A percentile compares a stretch with the other conserved stretches of the same genome.
Evolutionary conservation across 2,888 invertebrate species (phyloP).

Genomic region (Pasiphila rectangulata): DNA sequence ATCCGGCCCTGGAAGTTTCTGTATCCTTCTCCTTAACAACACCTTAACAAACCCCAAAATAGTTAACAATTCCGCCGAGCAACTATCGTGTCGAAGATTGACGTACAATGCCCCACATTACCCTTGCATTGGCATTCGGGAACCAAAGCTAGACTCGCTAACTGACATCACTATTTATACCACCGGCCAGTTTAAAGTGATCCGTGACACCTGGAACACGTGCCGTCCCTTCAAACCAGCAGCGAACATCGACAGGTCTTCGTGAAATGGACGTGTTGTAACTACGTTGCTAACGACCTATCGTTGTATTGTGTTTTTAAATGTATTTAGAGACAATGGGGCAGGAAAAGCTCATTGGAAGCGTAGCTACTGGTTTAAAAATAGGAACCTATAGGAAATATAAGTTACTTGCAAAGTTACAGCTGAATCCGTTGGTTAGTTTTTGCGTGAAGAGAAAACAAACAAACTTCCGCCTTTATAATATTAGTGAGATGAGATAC

Average conservation of each 20-base stretch:
- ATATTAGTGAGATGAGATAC: too few species aligned
- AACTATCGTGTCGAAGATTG: constrained; percentile 49
- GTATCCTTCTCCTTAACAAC: too few species aligned
- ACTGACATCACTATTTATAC: constrained; percentile 74
- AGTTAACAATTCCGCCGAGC: constrained; percentile 22
- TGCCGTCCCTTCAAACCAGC: constrained; percentile 28
- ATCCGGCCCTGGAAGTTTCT: too few species aligned
- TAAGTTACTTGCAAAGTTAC: too few species aligned
- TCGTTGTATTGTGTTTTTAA: constrained; percentile 53
- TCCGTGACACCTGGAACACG: constrained; percentile 48
- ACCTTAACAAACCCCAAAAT: neutral
- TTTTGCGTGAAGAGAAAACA: too few species aligned
- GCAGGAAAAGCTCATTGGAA: too few species aligned
- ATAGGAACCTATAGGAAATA: too few species aligned
- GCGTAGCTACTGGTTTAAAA: too few species aligned
- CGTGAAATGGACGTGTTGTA: constrained; percentile 37
- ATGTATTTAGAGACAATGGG: constrained; percentile 58
- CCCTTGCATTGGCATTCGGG: constrained; percentile 68
- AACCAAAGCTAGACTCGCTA: constrained; percentile 58
- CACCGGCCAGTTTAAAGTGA: constrained; percentile 45
- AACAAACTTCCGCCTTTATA: too few species aligned
- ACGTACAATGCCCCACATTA: constrained; percentile 65
- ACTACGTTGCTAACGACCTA: constrained; percentile 56
- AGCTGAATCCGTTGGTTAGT: too few species aligned
- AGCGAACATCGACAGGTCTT: neutral